Evolutionary conservation across 2,888 invertebrate species (phyloP).

Genomic region (Trissolcus brochymenae): DNA sequence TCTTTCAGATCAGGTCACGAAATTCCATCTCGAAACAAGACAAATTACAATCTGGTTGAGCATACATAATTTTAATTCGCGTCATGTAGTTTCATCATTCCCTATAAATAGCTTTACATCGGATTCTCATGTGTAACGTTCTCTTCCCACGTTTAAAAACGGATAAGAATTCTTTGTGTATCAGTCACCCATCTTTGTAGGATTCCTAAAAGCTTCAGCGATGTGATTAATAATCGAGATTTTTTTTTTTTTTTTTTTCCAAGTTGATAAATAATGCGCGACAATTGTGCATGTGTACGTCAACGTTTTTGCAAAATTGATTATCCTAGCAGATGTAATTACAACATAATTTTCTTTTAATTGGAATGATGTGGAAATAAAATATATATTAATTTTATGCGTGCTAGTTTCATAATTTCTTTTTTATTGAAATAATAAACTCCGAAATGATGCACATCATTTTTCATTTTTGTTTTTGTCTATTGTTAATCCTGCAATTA

Average conservation of each 20-base stretch:
- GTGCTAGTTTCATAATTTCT: not conserved
- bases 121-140: constrained; percentile 46
- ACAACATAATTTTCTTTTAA: no score
- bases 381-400: constrained; percentile 1
- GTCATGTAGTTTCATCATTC: constrained; percentile 33
- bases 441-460: no score
- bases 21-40: constrained; percentile 11
- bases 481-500: no score
- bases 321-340: no score
- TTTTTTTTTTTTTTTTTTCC: not conserved
- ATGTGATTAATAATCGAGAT: constrained; percentile 9
- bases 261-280: no score
- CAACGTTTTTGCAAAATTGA: no score
- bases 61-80: constrained; percentile 32
- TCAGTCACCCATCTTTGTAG: constrained; percentile 28
- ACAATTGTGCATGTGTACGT: no score
- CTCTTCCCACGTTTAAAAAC: constrained; percentile 46
- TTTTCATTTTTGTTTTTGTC: no score
- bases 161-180: constrained; percentile 38
- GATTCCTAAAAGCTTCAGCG: constrained; percentile 15
- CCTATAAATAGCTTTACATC: constrained; percentile 42
- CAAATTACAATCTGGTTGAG: constrained; percentile 25
- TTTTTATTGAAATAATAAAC: no score
- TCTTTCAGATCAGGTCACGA: no score
- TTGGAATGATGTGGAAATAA: no score